Evolutionary conservation across 2,888 invertebrate genomes (phyloP), one percentile per base, ranked within the genome.

Genomic region (Cenopis cana): DNA sequence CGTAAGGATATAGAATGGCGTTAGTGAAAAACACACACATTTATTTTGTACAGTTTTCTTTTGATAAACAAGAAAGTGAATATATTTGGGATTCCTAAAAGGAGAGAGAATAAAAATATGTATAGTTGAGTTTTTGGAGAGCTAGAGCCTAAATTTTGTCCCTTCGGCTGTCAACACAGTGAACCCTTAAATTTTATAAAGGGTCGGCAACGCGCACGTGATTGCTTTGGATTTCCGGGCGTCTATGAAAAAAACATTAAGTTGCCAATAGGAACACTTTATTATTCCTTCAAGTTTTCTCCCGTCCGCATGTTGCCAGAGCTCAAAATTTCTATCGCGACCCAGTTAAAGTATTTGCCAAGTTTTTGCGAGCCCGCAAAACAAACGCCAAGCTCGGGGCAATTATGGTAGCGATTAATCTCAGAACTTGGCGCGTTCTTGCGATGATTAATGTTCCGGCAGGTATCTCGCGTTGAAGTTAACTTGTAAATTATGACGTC

Each of bases 371-470:
- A 36, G 6, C 12, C 62, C 36, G 36, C 38, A 64, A 64, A 54
- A 62, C 62, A 62, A 36, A 52, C 36, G 64, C 64, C 64, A 54
- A 64, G 64, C 52, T 54, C 38, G 20, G 29, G 61, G 64, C 64
- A 64, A 64, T 64, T 64, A 64, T 64, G 52, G 36, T 20, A 36
- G 52, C 52, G 20, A 64, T 64, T 64, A 64, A 64, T 64, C 52
- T 54, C 64, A 24, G 33, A 54, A 64, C 54, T 64, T 64, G 62
- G 62, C 62, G 62, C 33, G 56, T 36, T 50, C 36, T 5, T n/a
- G 24, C 36, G 1, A 64, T 64, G 64, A 64, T 64, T 54, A 54
- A 64, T 64, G 54, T 38, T 36, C 36, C 33, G n/a, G 24, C 50
- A 64, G 52, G 64, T 64, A 64, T 36, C 62, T 54, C 20, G 18